Evolutionary conservation across 2,797 vertebrate genomes (phyloP).

Genomic region (Nasua narica): DNA sequence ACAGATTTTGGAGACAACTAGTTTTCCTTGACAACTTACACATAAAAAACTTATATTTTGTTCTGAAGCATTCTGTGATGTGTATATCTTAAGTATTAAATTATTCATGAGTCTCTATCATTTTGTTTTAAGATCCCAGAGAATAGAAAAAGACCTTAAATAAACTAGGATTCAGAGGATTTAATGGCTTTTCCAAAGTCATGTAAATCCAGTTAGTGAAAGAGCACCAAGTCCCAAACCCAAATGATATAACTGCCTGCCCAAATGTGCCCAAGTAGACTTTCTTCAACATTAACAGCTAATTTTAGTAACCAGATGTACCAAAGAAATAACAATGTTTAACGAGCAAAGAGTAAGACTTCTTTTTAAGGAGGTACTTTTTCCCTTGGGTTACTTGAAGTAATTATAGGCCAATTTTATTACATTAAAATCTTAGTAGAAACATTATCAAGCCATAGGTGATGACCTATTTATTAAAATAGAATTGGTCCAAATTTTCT

Average conservation of each 20-base stretch:
- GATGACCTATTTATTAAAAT: background rate
- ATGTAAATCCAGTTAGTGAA: background rate
- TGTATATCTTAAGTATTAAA: background rate
- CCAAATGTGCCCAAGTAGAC: background rate
- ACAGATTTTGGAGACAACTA: background rate
- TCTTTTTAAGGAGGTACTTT: background rate
- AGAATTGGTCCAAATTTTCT: background rate
- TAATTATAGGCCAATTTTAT: background rate
- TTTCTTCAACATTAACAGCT: background rate
- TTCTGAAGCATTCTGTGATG: background rate
- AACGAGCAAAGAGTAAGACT: background rate
- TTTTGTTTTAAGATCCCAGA: background rate
- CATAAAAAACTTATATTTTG: background rate
- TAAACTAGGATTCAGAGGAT: background rate
- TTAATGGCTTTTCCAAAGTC: background rate
- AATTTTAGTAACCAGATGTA: background rate
- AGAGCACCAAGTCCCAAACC: background rate
- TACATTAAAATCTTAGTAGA: constrained; percentile 8
- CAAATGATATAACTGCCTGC: background rate
- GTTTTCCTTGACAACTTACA: background rate
- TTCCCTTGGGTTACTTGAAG: background rate
- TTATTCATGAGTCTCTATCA: constrained; percentile 9
- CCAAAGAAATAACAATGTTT: background rate
- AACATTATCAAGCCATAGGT: background rate
- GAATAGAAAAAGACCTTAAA: background rate